Evolutionary conservation across 2,797 vertebrate genomes (phyloP), one percentile per base, ranked within the genome.

Genomic region (Stomatorhinus walkeri): DNA sequence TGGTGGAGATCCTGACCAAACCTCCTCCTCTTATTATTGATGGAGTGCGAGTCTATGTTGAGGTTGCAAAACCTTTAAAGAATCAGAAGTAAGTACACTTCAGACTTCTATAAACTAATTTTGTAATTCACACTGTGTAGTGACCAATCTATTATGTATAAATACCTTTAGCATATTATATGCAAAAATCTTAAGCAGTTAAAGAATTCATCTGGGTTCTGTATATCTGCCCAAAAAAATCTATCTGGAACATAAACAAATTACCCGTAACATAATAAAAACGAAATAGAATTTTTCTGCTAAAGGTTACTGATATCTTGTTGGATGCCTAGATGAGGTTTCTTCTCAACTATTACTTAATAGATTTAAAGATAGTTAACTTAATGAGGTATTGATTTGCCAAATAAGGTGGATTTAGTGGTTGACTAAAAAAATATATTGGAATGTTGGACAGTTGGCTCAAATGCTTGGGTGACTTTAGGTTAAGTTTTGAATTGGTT

Each of bases 1-100:
- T 99, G 91, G 97, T 98, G 54, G 98, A 98, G 91, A 95, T 98
- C 90, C 94, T 99, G 88, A 95, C 97, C 92, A 96, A 97, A 96
- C 92, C 96, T 94, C 93, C 96, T 24, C 97, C 97, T 0, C 96
- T 99, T 87, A 97, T 96, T 91, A 95, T 99, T 6, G 97, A 98
- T 85, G 98, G 98, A 28, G 97, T 97, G 90, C 93, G 96, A 4
- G 94, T 99, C 92, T 97, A 97, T 91, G 97, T 98, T 68, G 98
- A 99, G 91, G 95, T 99, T n/a, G 98, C 96, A 28, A 96, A 94
- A 92, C 96, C 96, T 22, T 91, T 96, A 12, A 96, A 96, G 91
- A 96, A 96, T 91, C 96, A 95, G 89, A 96, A 90, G 96, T 96
- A 91, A 95, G 95, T 91, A 16, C 7, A 43, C 52, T 10, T 84